phyloP scores from a whole-genome alignment of 1,140 invertebrate species.

The Acarapis woodi region DNA sequence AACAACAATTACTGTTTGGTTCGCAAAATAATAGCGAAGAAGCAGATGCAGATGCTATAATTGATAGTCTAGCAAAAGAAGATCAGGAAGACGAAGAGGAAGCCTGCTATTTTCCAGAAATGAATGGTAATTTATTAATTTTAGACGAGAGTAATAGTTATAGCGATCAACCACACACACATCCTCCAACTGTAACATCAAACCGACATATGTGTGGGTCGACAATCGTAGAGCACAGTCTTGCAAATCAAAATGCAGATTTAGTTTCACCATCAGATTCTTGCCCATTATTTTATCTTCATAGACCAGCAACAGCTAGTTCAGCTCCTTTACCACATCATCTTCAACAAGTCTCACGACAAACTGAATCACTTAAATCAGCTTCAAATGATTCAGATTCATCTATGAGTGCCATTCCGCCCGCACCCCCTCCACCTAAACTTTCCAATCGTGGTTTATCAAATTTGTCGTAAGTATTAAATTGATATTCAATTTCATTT shows the following conservation, averaged over 20 bases:
- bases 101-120: conserved; percentile 15
- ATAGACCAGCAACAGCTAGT: not conserved
- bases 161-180: conserved; percentile 13
- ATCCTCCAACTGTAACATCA: conserved; percentile 3
- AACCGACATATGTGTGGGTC: conserved; percentile 2
- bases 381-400: not conserved
- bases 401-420: not conserved
- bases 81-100: conserved; percentile 12
- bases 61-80: not conserved
- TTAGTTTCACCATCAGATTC: not conserved
- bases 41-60: not conserved
- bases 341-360: no score
- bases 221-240: not conserved
- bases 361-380: not conserved
- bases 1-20: not conserved
- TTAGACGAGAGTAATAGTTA: conserved; percentile 6
- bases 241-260: not conserved
- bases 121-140: conserved; percentile 3
- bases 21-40: not conserved
- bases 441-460: not conserved
- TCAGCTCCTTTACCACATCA: no score
- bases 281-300: conserved; percentile 3
- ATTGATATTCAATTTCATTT: no score
- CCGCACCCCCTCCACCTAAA: not conserved
- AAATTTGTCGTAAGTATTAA: no score